phyloP scores from a whole-genome alignment of 2,888 invertebrate genomes.

The Nycteola revayana region DNA sequence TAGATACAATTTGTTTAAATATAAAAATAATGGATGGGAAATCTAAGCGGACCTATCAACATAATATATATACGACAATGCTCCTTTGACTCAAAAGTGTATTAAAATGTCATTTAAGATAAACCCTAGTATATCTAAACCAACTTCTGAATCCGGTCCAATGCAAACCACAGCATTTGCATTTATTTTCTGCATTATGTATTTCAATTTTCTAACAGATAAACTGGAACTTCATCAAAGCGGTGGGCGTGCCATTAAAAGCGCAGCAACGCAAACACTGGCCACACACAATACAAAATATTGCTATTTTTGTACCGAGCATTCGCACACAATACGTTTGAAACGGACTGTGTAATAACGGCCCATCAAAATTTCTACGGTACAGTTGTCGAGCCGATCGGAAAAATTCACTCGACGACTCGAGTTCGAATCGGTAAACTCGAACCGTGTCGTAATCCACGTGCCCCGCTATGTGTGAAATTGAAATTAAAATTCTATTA shows the following conservation, averaged over 20 bases:
- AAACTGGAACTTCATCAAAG: slow-evolving; percentile 36
- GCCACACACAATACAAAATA: slow-evolving; percentile 43
- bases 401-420: slow-evolving; percentile 60
- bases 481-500: slow-evolving; percentile 78
- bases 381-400: slow-evolving; percentile 65
- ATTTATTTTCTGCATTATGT: slow-evolving; percentile 22
- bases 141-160: slow-evolving; percentile 15
- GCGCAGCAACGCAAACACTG: slow-evolving; percentile 29
- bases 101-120: too few relatives aligned
- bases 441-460: slow-evolving; percentile 58
- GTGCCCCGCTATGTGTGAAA: slow-evolving; percentile 67
- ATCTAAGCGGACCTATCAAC: too few relatives aligned
- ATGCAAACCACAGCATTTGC: slow-evolving; percentile 7
- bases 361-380: slow-evolving; percentile 73
- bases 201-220: slow-evolving; percentile 28
- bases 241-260: slow-evolving; percentile 27
- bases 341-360: slow-evolving; percentile 74
- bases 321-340: slow-evolving; percentile 67
- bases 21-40: too few relatives aligned
- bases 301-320: slow-evolving; percentile 47
- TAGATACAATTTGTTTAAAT: too few relatives aligned
- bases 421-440: slow-evolving; percentile 15
- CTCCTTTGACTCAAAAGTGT: too few relatives aligned
- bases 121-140: slow-evolving; percentile 14
- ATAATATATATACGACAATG: too few relatives aligned